phyloP scores from a whole-genome alignment of 30 jellyfish, hydroid and myxozoan species.

The Euphysa ruthae region DNA sequence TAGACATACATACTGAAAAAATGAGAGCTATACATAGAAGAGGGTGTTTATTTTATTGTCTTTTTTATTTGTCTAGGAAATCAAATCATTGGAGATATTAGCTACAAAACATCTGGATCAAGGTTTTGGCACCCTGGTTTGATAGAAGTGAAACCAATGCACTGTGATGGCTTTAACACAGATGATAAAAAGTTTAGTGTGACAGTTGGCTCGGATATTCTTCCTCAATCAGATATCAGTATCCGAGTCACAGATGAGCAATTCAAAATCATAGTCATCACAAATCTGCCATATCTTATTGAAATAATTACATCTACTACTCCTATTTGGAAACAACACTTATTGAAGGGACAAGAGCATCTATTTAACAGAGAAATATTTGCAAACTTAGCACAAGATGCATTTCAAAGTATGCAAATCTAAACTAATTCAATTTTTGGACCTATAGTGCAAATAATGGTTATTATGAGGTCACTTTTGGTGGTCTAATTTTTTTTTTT shows the following conservation, averaged over 20 bases:
- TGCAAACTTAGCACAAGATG: conserved; percentile 16
- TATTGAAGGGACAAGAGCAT: conserved; percentile 75
- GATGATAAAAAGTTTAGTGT: conserved; percentile 51
- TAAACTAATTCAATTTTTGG: no score
- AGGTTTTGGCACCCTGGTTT: conserved; percentile 94
- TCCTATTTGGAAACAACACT: conserved; percentile 59
- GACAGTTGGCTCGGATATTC: conserved; percentile 77
- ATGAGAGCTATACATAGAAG: no score
- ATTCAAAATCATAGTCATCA: neutral
- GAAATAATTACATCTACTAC: neutral
- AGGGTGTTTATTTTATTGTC: no score
- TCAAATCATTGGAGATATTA: conserved; percentile 72
- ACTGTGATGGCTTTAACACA: conserved; percentile 31
- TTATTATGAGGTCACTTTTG: no score
- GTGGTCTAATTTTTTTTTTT: no score
- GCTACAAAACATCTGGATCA: conserved; percentile 86
- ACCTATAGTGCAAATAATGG: no score
- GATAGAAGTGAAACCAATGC: conserved; percentile 57
- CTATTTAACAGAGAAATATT: conserved; percentile 75
- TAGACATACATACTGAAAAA: no score
- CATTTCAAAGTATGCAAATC: no score
- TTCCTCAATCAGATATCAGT: conserved; percentile 11
- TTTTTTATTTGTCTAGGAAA: no score
- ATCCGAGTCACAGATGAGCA: conserved; percentile 3
- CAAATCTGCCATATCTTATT: neutral